Evolutionary conservation across 2,888 invertebrate genomes (phyloP).

Genomic region (Euplagia quadripunctaria): DNA sequence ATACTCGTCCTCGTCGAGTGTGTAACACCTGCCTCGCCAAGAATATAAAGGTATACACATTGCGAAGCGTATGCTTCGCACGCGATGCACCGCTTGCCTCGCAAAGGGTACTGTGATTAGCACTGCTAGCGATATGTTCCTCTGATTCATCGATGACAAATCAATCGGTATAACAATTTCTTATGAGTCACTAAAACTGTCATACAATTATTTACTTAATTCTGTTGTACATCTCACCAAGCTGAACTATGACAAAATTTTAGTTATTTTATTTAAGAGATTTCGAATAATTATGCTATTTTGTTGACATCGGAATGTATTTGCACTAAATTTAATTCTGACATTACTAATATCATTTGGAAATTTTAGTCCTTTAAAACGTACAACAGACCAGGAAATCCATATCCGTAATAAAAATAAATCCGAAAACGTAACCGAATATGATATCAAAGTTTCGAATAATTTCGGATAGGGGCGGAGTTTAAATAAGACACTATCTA

Average conservation of each 20-base stretch:
- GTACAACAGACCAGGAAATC: not conserved
- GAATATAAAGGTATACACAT: no score
- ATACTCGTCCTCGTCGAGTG: no score
- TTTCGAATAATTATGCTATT: not conserved
- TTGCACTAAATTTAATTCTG: not conserved
- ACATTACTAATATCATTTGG: not conserved
- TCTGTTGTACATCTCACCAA: not conserved
- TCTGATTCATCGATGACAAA: not conserved
- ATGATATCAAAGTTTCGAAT: no score
- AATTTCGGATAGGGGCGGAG: no score
- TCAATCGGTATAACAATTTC: not conserved
- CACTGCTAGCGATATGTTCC: not conserved
- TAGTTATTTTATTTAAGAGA: not conserved
- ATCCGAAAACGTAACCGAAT: no score
- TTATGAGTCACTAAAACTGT: not conserved
- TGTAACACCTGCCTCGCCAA: no score
- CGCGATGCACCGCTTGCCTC: no score
- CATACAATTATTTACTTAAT: not conserved
- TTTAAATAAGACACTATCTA: no score
- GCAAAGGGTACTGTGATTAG: not conserved
- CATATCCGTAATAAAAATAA: no score
- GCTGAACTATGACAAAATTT: not conserved
- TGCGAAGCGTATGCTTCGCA: no score
- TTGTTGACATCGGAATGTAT: not conserved
- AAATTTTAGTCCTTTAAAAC: not conserved